phyloP scores from a whole-genome alignment of 2,797 vertebrate species.

The Chaunax sp. region DNA sequence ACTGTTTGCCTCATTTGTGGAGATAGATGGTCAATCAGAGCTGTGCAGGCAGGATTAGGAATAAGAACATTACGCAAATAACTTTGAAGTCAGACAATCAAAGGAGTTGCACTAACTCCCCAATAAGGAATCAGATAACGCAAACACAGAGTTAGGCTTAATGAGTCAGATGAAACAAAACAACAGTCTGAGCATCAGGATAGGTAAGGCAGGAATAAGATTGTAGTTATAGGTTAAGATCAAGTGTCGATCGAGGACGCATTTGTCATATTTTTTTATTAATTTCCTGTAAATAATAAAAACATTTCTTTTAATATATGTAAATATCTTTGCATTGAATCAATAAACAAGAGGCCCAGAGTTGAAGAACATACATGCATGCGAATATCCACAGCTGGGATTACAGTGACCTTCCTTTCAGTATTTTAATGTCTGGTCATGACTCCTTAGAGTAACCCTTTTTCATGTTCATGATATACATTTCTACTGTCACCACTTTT shows the following conservation, averaged over 20 bases:
- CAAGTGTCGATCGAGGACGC: neutral
- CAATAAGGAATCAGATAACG: neutral
- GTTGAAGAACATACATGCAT: too few species aligned
- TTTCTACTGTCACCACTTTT: constrained; percentile 8
- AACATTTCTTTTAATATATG: neutral
- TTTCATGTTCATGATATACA: neutral
- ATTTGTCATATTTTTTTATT: neutral
- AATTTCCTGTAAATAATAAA: neutral
- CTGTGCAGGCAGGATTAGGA: too few species aligned
- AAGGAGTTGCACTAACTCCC: neutral
- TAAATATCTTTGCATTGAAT: neutral
- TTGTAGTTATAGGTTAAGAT: neutral
- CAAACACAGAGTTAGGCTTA: neutral
- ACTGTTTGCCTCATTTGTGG: neutral
- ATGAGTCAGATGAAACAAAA: neutral
- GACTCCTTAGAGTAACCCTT: neutral
- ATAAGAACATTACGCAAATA: neutral
- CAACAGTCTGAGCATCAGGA: neutral
- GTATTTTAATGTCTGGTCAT: too few species aligned
- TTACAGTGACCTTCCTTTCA: too few species aligned
- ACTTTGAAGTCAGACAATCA: neutral
- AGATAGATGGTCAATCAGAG: neutral
- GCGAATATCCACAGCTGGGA: too few species aligned
- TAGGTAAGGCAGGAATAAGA: neutral
- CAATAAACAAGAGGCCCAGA: neutral